A percentile compares a stretch with the other conserved stretches of the same genome.
These are phyloP conservation scores for Tetanocera ferruginea DNA, from an alignment of 2,888 invertebrate genomes.

Conservation along the genomic window DNA sequence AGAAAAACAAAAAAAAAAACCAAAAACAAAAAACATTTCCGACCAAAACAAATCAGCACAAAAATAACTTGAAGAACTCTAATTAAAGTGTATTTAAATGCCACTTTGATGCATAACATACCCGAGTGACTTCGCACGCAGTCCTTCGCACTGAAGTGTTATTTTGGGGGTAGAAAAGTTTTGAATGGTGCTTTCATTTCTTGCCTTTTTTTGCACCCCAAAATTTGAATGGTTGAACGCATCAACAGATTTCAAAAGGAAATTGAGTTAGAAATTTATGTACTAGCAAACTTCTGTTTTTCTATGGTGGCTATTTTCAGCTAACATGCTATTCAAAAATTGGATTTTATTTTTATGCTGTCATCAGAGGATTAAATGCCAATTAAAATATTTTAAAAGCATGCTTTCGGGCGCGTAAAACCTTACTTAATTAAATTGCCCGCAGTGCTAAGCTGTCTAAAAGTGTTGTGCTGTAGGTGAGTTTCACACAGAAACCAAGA, in stretches of 20 bases:
- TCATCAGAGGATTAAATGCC: constrained; percentile 11
- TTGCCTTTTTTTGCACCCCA: background rate
- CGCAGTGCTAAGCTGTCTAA: constrained; percentile 26
- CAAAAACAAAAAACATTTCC: no score
- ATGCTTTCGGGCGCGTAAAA: constrained; percentile 26
- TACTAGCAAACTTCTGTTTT: background rate
- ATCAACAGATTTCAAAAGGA: constrained; percentile 14
- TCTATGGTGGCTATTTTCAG: background rate
- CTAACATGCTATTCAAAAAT: background rate
- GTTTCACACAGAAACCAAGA: background rate
- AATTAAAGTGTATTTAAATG: constrained; percentile 6
- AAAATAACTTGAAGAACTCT: background rate
- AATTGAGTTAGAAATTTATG: constrained; percentile 34
- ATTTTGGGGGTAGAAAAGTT: background rate
- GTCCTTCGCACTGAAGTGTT: background rate
- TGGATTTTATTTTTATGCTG: background rate
- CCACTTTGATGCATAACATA: background rate
- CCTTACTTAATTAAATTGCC: constrained; percentile 36
- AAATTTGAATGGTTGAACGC: background rate
- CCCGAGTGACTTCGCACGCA: background rate
- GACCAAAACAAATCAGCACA: background rate
- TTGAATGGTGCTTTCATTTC: background rate
- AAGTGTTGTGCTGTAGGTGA: background rate
- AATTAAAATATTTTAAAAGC: constrained; percentile 30
- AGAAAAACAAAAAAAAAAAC: no score